These are phyloP conservation scores for Aselliscus stoliczkanus DNA, from an alignment of 2,797 vertebrate species.

Conservation along the genomic window DNA sequence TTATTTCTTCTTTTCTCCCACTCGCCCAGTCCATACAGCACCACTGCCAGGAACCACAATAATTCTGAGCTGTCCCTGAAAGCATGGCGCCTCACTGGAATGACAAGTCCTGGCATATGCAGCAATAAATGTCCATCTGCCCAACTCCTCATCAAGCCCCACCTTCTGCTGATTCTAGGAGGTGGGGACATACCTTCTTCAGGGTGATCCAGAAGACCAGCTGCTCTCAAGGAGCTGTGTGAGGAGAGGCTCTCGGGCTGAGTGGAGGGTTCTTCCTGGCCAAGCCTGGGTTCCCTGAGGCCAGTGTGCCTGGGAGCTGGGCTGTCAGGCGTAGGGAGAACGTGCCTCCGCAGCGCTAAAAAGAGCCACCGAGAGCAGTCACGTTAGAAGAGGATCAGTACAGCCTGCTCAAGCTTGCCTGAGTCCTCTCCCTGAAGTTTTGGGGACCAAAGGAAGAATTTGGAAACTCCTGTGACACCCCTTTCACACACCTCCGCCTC, in stretches of 20 bases:
- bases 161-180: neutral
- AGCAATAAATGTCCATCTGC: neutral
- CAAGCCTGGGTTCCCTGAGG: neutral
- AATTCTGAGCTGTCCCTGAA: neutral
- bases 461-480: neutral
- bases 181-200: conserved; percentile 52
- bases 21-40: neutral
- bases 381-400: neutral
- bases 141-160: neutral
- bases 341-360: conserved; percentile 48
- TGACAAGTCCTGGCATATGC: neutral
- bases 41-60: neutral
- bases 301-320: neutral
- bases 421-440: neutral
- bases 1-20: neutral
- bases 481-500: neutral
- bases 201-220: neutral
- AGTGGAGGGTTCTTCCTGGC: neutral
- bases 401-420: neutral
- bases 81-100: neutral
- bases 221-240: neutral
- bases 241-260: neutral
- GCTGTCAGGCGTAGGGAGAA: conserved; percentile 44
- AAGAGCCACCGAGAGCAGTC: neutral
- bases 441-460: neutral